Evolutionary conservation across 2,888 invertebrate species (phyloP).

Genomic region (Clivina fossor): DNA sequence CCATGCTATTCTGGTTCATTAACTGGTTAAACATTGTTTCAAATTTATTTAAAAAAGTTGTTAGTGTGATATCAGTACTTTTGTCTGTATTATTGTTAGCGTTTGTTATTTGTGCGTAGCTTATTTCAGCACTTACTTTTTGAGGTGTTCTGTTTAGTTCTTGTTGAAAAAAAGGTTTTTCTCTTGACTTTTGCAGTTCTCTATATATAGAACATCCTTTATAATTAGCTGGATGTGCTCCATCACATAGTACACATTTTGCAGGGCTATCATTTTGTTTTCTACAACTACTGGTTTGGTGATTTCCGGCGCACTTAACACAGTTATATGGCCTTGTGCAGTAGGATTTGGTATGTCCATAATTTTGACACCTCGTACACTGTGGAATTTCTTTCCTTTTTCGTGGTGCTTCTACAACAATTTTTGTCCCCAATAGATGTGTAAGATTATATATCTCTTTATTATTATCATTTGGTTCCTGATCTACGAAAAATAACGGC

Average conservation of each 20-base stretch:
- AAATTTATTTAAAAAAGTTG: no score
- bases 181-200: slow-evolving; percentile 28
- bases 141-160: neutral
- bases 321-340: slow-evolving; percentile 35
- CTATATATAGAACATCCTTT: slow-evolving; percentile 26
- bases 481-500: slow-evolving; percentile 37
- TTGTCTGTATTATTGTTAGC: no score
- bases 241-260: slow-evolving; percentile 32
- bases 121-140: no score
- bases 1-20: no score
- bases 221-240: slow-evolving; percentile 35
- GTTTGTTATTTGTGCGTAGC: no score
- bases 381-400: slow-evolving; percentile 36
- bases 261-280: slow-evolving; percentile 26
- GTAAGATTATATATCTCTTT: slow-evolving; percentile 37
- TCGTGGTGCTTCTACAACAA: slow-evolving; percentile 36
- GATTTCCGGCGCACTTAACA: slow-evolving; percentile 39
- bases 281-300: slow-evolving; percentile 33
- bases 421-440: slow-evolving; percentile 28
- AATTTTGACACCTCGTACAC: slow-evolving; percentile 39
- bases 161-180: neutral
- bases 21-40: no score
- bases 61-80: no score
- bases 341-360: slow-evolving; percentile 38
- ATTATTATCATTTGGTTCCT: slow-evolving; percentile 35